phyloP scores from a whole-genome alignment of 1,140 invertebrate genomes.

The Anastatus disparis region DNA sequence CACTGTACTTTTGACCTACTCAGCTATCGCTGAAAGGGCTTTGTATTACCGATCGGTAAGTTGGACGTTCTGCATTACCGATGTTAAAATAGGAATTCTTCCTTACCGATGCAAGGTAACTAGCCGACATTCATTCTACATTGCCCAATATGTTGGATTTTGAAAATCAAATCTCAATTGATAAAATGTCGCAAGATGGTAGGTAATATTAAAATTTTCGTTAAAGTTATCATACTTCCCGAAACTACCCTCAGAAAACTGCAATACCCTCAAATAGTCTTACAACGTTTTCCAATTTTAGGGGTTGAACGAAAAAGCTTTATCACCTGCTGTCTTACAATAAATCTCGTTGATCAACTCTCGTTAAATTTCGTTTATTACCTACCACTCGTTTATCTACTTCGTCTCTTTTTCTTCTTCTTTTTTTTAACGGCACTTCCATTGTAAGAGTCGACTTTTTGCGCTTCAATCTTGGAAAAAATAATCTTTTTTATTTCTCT shows the following conservation, averaged over 20 bases:
- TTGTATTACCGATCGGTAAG: too few relatives aligned
- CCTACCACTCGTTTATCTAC: constrained; percentile 2
- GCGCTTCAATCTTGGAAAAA: not conserved
- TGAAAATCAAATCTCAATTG: too few relatives aligned
- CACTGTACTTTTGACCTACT: too few relatives aligned
- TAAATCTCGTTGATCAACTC: constrained; percentile 32
- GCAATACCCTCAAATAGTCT: not conserved
- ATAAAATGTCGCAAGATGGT: too few relatives aligned
- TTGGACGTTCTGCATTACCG: too few relatives aligned
- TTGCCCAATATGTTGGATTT: not conserved
- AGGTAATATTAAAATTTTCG: too few relatives aligned
- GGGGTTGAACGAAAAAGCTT: not conserved
- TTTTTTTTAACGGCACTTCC: constrained; percentile 11
- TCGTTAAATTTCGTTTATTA: constrained; percentile 22
- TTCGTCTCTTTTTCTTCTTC: too few relatives aligned
- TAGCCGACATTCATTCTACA: not conserved
- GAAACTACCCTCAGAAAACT: not conserved
- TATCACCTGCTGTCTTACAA: constrained; percentile 2
- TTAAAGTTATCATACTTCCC: too few relatives aligned
- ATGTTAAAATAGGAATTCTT: not conserved
- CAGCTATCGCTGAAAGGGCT: too few relatives aligned
- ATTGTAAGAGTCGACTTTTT: not conserved
- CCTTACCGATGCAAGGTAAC: not conserved
- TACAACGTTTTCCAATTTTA: too few relatives aligned
- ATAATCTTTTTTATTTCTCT: not conserved